Base-by-base conservation (phyloP, 2,797 vertebrate species). In the Danionella dracula region DNA sequence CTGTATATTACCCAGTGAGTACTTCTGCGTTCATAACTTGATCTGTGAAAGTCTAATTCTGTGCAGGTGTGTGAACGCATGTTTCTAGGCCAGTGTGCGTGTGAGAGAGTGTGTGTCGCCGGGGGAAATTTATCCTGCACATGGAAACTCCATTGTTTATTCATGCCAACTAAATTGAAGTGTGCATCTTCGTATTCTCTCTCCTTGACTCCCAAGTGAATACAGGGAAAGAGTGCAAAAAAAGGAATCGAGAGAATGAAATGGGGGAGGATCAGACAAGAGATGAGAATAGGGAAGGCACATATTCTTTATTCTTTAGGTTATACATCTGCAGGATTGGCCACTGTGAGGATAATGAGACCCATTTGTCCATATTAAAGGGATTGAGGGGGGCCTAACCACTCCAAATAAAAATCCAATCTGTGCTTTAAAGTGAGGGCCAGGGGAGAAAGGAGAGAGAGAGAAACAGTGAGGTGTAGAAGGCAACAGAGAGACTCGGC, bases 161-260 rank as follows among this genome's bases (percentile, higher is more conserved):
- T 88, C 84, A 83, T 87, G 83, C 82, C 81, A 76, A 81, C 82
- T 86, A 85, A 89, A 90, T 86, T 87, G 82, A 85, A 86, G 81
- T 86, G 81, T 83, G 81, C 78, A 79, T 86, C 77, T 81, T 79
- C 70, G 79, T 78, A 78, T 82, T 84, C 80, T 86, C 78, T 51
- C 37, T 66, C 64, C 79, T 74, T 66, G 23, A 54, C 62, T 82
- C 78, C 78, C 79, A 50, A 35, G 80, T 72, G 80, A 60, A 74
- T 78, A 76, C 37, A 60, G 67, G 5, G 17, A 32, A 37, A 57
- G 54, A 21, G 10, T n/a, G 45, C 29, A 48, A 40, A 53, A 51
- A 44, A 56, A 17, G 16, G 34, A 55, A 59, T 16, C 2, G 41
- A 68, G 65, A 58, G 54, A 64, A 23, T 46, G 49, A 59, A 74